A percentile compares a stretch with the other conserved stretches of the same genome.
Evolutionary conservation across 2,797 vertebrate genomes (phyloP).

Genomic region (Acestrorhynchus altus): DNA sequence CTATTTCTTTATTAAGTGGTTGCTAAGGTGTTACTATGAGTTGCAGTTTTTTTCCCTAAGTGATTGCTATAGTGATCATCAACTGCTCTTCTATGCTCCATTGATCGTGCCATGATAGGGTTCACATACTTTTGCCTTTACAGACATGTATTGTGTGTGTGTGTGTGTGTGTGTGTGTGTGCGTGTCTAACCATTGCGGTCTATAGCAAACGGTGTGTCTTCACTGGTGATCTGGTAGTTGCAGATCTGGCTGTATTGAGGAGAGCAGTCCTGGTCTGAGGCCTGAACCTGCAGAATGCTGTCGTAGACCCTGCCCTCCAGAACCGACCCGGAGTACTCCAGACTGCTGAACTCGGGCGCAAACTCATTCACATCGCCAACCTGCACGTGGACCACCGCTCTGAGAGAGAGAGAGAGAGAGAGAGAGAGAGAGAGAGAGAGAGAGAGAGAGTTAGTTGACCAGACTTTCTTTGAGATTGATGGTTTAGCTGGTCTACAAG

Average conservation of each 20-base stretch:
- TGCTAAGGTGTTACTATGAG: no score
- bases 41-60: no score
- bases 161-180: background rate
- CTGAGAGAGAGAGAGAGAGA: conserved; percentile 68
- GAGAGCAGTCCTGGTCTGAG: conserved; percentile 92
- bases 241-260: conserved; percentile 96
- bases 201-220: conserved; percentile 91
- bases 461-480: no score
- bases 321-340: conserved; percentile 85
- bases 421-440: background rate
- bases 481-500: no score
- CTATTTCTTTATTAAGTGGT: no score
- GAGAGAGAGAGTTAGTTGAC: background rate
- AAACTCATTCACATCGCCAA: conserved; percentile 96
- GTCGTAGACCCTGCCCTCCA: conserved; percentile 94
- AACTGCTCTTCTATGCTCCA: no score
- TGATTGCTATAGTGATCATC: no score
- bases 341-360: conserved; percentile 90
- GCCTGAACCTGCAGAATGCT: conserved; percentile 96
- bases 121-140: no score
- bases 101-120: no score
- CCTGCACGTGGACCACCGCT: conserved; percentile 96
- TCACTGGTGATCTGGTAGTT: conserved; percentile 91
- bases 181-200: conserved; percentile 90
- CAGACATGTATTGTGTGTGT: no score